phyloP scores from a whole-genome alignment of 1,140 invertebrate genomes.

The Drosophila bocki region DNA sequence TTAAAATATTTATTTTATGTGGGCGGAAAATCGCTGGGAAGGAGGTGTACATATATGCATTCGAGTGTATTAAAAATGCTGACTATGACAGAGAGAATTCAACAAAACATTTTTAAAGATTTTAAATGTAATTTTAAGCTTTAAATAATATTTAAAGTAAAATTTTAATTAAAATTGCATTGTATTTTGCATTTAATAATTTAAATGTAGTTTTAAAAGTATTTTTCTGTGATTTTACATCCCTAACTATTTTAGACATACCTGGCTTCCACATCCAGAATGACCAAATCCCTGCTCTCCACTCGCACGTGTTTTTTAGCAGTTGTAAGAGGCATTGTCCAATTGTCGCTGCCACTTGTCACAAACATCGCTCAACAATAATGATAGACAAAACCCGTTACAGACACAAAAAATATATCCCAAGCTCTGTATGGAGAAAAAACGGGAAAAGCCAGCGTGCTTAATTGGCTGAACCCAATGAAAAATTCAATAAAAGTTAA shows the following conservation, averaged over 20 bases:
- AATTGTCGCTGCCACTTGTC: slow-evolving; percentile 25
- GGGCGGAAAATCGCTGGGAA: slow-evolving; percentile 5
- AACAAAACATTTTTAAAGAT: background rate
- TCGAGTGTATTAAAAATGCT: slow-evolving; percentile 30
- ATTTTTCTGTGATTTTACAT: background rate
- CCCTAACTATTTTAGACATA: background rate
- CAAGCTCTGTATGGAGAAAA: slow-evolving; percentile 3
- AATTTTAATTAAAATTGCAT: background rate
- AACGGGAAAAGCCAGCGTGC: slow-evolving; percentile 15
- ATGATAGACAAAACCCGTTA: background rate
- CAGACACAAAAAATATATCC: slow-evolving; percentile 3
- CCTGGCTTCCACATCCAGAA: background rate
- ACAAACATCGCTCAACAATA: slow-evolving; percentile 16
- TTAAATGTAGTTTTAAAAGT: no score
- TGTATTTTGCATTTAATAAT: background rate
- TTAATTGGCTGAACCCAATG: slow-evolving; percentile 53
- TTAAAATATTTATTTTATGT: slow-evolving; percentile 79
- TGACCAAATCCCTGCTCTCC: slow-evolving; percentile 1
- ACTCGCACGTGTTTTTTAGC: slow-evolving; percentile 13
- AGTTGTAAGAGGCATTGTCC: slow-evolving; percentile 6
- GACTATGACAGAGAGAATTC: slow-evolving; percentile 34
- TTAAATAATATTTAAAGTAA: background rate
- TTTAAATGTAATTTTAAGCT: background rate
- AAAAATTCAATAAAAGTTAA: slow-evolving; percentile 69
- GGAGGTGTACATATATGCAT: slow-evolving; percentile 1